phyloP scores from a whole-genome alignment of 1,140 invertebrate species.

The Heliothis subflexa region DNA sequence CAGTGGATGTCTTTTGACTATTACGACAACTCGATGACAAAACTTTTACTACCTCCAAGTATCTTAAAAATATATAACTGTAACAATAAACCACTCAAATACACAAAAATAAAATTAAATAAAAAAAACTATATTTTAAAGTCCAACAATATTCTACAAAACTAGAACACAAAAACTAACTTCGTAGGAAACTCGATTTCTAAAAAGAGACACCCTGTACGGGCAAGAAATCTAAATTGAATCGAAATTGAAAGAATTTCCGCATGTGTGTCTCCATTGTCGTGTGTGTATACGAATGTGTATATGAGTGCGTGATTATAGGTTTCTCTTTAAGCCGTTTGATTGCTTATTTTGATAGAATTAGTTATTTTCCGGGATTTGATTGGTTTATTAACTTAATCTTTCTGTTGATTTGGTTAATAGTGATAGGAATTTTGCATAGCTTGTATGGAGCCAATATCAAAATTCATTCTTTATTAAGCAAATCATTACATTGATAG shows the following conservation, averaged over 20 bases:
- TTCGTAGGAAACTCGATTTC: slow-evolving; percentile 14
- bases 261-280: slow-evolving; percentile 41
- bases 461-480: no score
- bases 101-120: neutral
- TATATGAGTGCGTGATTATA: slow-evolving; percentile 29
- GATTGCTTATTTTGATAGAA: slow-evolving; percentile 32
- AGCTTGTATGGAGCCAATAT: neutral
- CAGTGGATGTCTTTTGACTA: no score
- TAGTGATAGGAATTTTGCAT: neutral
- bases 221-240: slow-evolving; percentile 53
- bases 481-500: no score
- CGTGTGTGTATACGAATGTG: neutral
- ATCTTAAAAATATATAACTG: neutral
- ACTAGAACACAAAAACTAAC: neutral
- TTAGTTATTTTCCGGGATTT: slow-evolving; percentile 9
- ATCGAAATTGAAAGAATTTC: slow-evolving; percentile 54
- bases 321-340: slow-evolving; percentile 11
- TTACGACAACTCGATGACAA: no score
- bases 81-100: neutral
- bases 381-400: neutral
- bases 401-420: neutral
- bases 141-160: neutral
- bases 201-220: slow-evolving; percentile 47
- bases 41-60: no score
- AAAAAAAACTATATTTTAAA: neutral